Percentiles rank a stretch among this genome's conserved stretches.
Evolutionary conservation across 2,797 vertebrate species (phyloP).

Genomic region (Stomatorhinus walkeri): DNA sequence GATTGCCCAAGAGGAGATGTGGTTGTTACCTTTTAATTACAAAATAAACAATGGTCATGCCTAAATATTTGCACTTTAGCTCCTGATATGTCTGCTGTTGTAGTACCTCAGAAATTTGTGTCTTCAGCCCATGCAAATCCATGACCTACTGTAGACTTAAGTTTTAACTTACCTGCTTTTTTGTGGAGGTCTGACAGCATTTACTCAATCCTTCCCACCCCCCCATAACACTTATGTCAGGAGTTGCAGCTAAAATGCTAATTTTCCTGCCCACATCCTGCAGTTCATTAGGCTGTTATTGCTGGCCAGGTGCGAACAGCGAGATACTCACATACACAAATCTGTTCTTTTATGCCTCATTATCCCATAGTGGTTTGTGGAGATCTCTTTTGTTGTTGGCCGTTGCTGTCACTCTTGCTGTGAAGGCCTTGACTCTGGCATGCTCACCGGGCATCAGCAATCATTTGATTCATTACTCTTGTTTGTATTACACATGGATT

Average conservation of each 20-base stretch:
- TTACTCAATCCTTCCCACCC: neutral
- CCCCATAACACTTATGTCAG: neutral
- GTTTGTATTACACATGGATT: neutral
- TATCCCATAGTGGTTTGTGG: neutral
- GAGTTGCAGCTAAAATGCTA: neutral
- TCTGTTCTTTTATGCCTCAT: slow-evolving; percentile 2
- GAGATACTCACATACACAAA: neutral
- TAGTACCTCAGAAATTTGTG: neutral
- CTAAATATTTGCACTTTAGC: neutral
- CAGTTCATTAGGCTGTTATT: neutral
- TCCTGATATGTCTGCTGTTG: neutral
- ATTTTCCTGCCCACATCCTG: neutral
- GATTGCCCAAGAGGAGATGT: neutral
- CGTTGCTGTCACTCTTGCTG: neutral
- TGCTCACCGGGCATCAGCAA: neutral
- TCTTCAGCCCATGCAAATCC: neutral
- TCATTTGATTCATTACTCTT: neutral
- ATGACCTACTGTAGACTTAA: neutral
- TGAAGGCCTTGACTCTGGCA: neutral
- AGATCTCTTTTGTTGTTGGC: neutral
- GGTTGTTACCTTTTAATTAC: neutral
- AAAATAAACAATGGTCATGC: neutral
- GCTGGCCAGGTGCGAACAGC: neutral
- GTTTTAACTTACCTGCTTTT: neutral
- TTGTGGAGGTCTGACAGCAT: neutral